Evolutionary conservation across 2,113 vertebrate species (phyloP), one percentile per base, ranked within the genome.

Genomic region (Apaloderma vittatum): DNA sequence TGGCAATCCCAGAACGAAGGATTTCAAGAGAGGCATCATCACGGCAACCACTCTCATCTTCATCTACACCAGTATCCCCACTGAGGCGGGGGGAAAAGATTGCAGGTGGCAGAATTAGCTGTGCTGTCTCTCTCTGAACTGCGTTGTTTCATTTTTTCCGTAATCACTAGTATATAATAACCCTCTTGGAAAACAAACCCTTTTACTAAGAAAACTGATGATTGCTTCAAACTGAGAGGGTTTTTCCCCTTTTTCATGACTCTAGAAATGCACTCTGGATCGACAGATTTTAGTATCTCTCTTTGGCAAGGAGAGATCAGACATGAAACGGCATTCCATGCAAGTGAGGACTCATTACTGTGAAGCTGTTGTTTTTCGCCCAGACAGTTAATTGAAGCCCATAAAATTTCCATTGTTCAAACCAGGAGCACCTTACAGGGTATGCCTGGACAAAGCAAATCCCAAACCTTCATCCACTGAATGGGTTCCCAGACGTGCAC

Each of bases 391-490:
- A 94, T 75, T 82, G 77, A 81, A 95, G 86, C 83, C 81, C 87
- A 51, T 94, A 92, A 97, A 95, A 91, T 94, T 94, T 93, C 93
- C 96, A 97, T 95, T 97, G 91, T 97, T 96, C 87, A 81, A 62
- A 70, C 62, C 70, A 55, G 59, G 70, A 94, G 52, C 62, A 49
- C 65, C 73, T 95, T 66, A 81, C 22, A 79, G 74, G 54, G 30
- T 93, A 15, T 43, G 34, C n/a, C 74, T 73, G n/a, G 61, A 82
- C n/a, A 78, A 94, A 73, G 73, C 83, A 89, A 75, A 91, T 65
- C 73, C 32, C 62, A 81, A 54, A 29, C 11, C n/a, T 32, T 67
- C 30, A 24, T 30, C 45, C 45, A 34, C 34, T 65, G 72, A 49
- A 19, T 16, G 45, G 26, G 19, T 19, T 82, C 30, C 63, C 24